Evolutionary conservation across 2,888 invertebrate species (phyloP).

Genomic region (Masnerella sp.): DNA sequence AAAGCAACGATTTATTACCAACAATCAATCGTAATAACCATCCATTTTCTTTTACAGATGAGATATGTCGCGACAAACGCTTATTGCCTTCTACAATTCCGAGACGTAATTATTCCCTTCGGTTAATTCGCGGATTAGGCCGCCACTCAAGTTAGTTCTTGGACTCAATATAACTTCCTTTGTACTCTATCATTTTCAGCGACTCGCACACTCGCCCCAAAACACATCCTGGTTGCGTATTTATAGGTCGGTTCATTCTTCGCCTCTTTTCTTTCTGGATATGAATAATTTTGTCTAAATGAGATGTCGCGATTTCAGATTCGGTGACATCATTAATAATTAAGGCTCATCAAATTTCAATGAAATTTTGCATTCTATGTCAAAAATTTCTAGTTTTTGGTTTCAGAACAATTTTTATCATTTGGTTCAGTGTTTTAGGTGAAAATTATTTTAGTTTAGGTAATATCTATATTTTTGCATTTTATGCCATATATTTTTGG

Average conservation of each 20-base stretch:
- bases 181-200: constrained; percentile 49
- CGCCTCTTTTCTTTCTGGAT: constrained; percentile 12
- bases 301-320: not conserved
- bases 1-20: constrained; percentile 23
- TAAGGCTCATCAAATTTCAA: too few species aligned
- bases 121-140: constrained; percentile 54
- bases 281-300: constrained; percentile 4
- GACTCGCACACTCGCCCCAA: constrained; percentile 23
- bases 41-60: constrained; percentile 27
- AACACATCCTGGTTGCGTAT: constrained; percentile 18
- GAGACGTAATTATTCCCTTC: constrained; percentile 49
- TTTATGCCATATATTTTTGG: too few species aligned
- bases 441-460: too few species aligned
- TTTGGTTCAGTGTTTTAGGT: too few species aligned
- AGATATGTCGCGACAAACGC: constrained; percentile 27
- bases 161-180: constrained; percentile 56
- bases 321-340: too few species aligned
- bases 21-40: constrained; percentile 26
- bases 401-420: too few species aligned
- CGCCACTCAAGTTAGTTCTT: constrained; percentile 48
- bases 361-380: too few species aligned
- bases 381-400: too few species aligned
- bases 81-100: constrained; percentile 36
- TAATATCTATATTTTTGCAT: too few species aligned
- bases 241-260: constrained; percentile 3